Percentiles rank a stretch among this genome's conserved stretches.
These are phyloP conservation scores for Cryptosula pallasiana DNA, from an alignment of 2,888 invertebrate genomes.

Conservation along the genomic window DNA sequence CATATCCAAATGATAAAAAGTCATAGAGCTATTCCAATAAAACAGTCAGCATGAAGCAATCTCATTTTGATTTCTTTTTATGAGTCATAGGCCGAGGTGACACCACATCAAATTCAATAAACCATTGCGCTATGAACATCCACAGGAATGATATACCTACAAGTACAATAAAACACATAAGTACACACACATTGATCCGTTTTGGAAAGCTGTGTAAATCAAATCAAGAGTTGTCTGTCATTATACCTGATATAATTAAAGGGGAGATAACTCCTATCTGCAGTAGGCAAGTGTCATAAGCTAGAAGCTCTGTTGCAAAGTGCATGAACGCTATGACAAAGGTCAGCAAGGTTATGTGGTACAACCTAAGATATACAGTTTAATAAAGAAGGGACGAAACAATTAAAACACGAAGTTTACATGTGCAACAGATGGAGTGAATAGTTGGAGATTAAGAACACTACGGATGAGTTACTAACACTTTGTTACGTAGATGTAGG, in stretches of 20 bases:
- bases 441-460: background rate
- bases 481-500: background rate
- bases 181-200: no score
- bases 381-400: background rate
- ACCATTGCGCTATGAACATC: conserved; percentile 20
- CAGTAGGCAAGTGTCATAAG: background rate
- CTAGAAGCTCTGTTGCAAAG: conserved; percentile 5
- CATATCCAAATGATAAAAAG: no score
- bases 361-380: background rate
- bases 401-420: background rate
- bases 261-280: conserved; percentile 20
- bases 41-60: background rate
- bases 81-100: background rate
- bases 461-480: no score
- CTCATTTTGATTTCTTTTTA: background rate
- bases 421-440: background rate
- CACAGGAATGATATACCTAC: background rate
- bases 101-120: background rate
- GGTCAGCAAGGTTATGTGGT: conserved; percentile 1
- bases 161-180: background rate
- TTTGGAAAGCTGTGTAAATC: no score
- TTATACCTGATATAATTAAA: conserved; percentile 21
- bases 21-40: no score
- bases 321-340: conserved; percentile 15
- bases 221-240: no score